phyloP scores from a whole-genome alignment of 2,113 vertebrate species.

The Mixornis gularis region DNA sequence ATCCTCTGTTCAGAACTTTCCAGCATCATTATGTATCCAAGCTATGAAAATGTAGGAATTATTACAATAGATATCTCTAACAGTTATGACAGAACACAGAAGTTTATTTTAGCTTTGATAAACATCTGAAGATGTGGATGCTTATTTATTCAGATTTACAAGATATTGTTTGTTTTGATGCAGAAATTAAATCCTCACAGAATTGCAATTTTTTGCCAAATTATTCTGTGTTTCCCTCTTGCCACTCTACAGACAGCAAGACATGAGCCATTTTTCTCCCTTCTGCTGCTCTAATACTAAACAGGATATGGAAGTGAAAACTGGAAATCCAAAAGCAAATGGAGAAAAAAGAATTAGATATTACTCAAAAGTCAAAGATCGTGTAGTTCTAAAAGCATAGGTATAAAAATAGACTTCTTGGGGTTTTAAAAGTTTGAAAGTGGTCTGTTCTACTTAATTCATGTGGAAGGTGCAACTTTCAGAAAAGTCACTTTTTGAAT shows the following conservation, averaged over 20 bases:
- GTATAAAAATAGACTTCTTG: neutral
- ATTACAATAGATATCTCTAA: neutral
- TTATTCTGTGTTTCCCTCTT: neutral
- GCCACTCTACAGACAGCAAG: neutral
- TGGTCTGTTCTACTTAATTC: neutral
- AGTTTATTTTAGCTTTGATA: neutral
- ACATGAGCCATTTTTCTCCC: neutral
- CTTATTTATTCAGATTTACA: neutral
- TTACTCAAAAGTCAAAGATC: neutral
- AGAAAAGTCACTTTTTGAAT: neutral
- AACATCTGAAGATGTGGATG: neutral
- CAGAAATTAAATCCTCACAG: neutral
- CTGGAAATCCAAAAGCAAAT: neutral
- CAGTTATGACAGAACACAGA: neutral
- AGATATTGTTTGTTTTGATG: neutral
- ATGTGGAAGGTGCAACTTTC: neutral
- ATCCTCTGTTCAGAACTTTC: neutral
- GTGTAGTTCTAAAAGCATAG: neutral
- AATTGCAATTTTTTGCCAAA: neutral
- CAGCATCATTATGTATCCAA: neutral
- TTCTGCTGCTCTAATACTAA: neutral
- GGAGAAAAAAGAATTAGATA: neutral
- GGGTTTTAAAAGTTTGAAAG: neutral
- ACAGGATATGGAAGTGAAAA: neutral
- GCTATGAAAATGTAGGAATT: neutral